These are phyloP conservation scores for Notothenia rossii DNA, from an alignment of 2,113 vertebrate genomes.

Conservation along the genomic window DNA sequence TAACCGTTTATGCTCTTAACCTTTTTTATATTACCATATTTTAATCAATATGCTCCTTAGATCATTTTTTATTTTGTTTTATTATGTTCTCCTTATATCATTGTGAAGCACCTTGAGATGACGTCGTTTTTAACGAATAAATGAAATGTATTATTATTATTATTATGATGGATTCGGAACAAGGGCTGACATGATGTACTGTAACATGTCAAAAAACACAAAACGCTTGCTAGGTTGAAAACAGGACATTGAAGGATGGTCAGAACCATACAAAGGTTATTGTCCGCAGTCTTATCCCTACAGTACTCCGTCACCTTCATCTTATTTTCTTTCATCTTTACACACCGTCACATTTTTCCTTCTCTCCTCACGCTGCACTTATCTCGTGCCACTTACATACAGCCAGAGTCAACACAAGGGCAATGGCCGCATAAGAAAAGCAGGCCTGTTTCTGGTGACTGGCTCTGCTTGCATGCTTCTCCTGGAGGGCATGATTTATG, in stretches of 20 bases:
- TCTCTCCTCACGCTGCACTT: not conserved
- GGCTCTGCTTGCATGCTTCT: conserved; percentile 39
- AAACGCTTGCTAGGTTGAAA: not conserved
- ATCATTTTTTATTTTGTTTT: no score
- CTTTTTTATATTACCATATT: no score
- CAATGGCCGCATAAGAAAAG: conserved; percentile 43
- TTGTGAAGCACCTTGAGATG: no score
- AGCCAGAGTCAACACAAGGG: conserved; percentile 55
- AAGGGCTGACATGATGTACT: conserved; percentile 12
- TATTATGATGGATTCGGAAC: not conserved
- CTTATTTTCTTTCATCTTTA: conserved; percentile 28
- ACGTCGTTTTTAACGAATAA: no score
- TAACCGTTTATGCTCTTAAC: no score
- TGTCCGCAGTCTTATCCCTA: not conserved
- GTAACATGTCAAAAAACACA: conserved; percentile 4
- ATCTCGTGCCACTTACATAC: conserved; percentile 28
- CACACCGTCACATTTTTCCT: not conserved
- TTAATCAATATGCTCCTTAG: no score
- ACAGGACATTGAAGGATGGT: conserved; percentile 8
- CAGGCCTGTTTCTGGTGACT: conserved; percentile 58
- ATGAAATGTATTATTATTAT: no score
- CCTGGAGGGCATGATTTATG: conserved; percentile 58
- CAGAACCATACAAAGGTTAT: not conserved
- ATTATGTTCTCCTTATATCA: no score
- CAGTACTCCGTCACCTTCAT: not conserved